Evolutionary conservation across 2,888 invertebrate species (phyloP).

Genomic region (Odontocolon sp.): DNA sequence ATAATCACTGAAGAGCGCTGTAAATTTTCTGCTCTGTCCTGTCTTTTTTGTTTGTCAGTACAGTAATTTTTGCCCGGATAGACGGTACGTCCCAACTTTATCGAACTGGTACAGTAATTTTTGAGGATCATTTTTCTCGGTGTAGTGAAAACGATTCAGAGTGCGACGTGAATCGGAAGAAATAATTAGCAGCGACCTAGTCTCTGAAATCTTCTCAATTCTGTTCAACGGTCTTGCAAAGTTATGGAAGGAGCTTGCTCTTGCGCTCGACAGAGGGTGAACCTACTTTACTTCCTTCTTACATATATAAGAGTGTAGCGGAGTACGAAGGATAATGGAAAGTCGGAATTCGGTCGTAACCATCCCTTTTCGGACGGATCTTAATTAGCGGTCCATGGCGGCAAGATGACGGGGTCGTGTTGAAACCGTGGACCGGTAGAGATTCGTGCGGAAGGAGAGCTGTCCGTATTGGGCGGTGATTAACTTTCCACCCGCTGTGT

Average conservation of each 20-base stretch:
- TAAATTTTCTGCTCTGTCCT: no score
- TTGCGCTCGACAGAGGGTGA: no score
- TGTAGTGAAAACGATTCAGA: no score
- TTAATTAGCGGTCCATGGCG: conserved; percentile 58
- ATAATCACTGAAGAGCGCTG: no score
- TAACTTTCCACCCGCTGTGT: conserved; percentile 62
- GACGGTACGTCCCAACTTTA: no score
- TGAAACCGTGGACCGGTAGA: background rate
- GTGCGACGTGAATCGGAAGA: no score
- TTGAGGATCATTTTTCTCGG: no score
- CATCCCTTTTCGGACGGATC: conserved; percentile 42
- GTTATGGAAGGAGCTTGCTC: conserved; percentile 1
- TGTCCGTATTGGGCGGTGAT: conserved; percentile 46
- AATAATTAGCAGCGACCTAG: no score
- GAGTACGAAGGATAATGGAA: conserved; percentile 41
- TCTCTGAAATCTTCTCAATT: no score
- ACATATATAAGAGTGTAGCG: conserved; percentile 1
- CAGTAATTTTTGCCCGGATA: no score
- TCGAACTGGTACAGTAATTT: no score
- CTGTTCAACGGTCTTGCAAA: background rate
- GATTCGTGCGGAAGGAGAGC: conserved; percentile 2
- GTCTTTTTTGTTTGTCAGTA: no score
- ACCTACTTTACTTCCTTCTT: background rate
- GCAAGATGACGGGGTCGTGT: conserved; percentile 32
- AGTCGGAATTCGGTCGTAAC: conserved; percentile 52